Percentiles rank a stretch among this genome's conserved stretches.
Conservation (phyloP, 2,797 vertebrate species). For the Scolopax rusticola region DNA sequence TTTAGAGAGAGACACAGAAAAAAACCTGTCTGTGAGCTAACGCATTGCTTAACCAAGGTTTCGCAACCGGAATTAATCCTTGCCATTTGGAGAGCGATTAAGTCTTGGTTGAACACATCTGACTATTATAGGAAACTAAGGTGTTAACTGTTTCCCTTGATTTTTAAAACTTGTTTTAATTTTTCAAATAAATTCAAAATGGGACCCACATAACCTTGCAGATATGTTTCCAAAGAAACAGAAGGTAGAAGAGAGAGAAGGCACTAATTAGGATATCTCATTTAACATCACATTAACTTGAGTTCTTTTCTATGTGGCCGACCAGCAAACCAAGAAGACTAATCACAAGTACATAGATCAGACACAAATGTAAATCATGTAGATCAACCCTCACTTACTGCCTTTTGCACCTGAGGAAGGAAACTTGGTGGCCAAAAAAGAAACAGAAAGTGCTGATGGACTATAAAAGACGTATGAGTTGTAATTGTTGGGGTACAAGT, state of each 20-base stretch:
- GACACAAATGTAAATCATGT: neutral
- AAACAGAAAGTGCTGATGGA: neutral
- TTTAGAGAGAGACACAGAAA: neutral
- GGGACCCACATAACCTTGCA: neutral
- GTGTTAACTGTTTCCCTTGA: neutral
- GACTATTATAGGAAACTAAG: neutral
- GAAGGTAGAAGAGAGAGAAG: neutral
- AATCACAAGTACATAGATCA: neutral
- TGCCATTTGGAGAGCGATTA: neutral
- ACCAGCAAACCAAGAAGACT: neutral
- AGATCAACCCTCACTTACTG: neutral
- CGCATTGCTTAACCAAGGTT: constrained; percentile 26
- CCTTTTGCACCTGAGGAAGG: neutral
- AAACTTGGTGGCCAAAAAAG: neutral
- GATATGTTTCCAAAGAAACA: neutral
- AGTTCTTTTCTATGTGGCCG: neutral
- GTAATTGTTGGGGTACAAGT: neutral
- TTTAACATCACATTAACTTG: neutral
- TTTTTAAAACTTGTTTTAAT: neutral
- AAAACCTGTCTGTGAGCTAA: neutral
- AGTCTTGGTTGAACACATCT: neutral
- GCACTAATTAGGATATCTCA: neutral
- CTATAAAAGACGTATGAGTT: neutral
- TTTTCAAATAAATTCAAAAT: neutral
- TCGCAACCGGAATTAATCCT: constrained; percentile 11